Conservation (phyloP, 2,113 vertebrate genomes). For the Enhydra lutris region DNA sequence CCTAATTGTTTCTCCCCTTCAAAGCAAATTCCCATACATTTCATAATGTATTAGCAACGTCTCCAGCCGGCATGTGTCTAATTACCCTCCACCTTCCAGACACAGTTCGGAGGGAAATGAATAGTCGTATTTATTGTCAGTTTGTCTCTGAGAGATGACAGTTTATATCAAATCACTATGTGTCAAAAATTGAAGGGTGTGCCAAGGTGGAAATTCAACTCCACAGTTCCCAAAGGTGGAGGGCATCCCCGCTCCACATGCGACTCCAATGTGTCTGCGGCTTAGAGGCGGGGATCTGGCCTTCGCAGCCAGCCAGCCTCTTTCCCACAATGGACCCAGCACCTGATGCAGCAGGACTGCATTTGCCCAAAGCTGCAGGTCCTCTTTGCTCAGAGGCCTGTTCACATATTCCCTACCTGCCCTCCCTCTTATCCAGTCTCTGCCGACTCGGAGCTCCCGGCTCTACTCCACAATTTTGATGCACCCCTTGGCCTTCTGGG, state of each 20-base stretch:
- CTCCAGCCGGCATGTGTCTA: conserved; percentile 44
- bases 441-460: background rate
- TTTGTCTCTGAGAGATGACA: conserved; percentile 61
- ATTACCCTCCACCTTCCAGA: conserved; percentile 39
- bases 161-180: conserved; percentile 53
- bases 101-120: conserved; percentile 40
- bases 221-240: conserved; percentile 4
- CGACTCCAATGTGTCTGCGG: background rate
- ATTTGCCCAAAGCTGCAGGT: conserved; percentile 9
- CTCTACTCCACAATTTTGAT: background rate
- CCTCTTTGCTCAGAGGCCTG: background rate
- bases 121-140: conserved; percentile 57
- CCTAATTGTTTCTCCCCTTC: conserved; percentile 73
- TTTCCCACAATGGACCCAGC: background rate
- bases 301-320: background rate
- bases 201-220: conserved; percentile 39
- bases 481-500: background rate
- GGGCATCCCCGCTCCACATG: background rate
- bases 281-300: background rate
- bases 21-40: conserved; percentile 59
- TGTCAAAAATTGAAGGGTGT: conserved; percentile 36
- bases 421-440: background rate
- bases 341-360: background rate
- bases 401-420: background rate
- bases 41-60: conserved; percentile 29